These are phyloP conservation scores for Anniella stebbinsi DNA, from an alignment of 2,797 vertebrate species.

Conservation along the genomic window DNA sequence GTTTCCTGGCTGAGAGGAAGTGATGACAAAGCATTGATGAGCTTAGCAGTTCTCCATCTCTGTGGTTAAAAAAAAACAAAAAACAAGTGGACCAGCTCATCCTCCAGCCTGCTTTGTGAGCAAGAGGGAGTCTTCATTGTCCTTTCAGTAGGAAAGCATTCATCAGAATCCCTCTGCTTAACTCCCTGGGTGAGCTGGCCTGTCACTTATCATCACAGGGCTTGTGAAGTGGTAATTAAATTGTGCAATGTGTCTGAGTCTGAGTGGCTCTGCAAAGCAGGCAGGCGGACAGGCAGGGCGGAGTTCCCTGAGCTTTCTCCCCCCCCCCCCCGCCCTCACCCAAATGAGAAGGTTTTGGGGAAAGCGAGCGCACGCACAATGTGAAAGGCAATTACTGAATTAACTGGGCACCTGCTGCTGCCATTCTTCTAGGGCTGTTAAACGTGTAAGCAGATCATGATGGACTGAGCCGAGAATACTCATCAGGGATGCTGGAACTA, in stretches of 20 bases:
- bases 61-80: conserved; percentile 20
- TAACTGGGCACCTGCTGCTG: conserved; percentile 52
- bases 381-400: conserved; percentile 37
- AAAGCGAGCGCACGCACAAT: conserved; percentile 39
- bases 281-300: conserved; percentile 43
- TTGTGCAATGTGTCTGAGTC: conserved; percentile 76
- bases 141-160: conserved; percentile 78
- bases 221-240: conserved; percentile 77
- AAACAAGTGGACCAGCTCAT: conserved; percentile 54
- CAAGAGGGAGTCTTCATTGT: conserved; percentile 76
- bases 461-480: conserved; percentile 28
- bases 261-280: conserved; percentile 57
- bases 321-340: conserved; percentile 15
- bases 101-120: conserved; percentile 65
- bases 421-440: conserved; percentile 31
- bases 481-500: background rate
- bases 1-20: conserved; percentile 66
- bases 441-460: background rate
- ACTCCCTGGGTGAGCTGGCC: conserved; percentile 75
- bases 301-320: conserved; percentile 46
- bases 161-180: conserved; percentile 78
- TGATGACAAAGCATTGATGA: conserved; percentile 46
- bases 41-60: conserved; percentile 60
- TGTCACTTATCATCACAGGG: conserved; percentile 74
- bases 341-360: conserved; percentile 52